Base-by-base conservation (phyloP, 2,113 vertebrate species). In the Tetraodon nigroviridis region DNA sequence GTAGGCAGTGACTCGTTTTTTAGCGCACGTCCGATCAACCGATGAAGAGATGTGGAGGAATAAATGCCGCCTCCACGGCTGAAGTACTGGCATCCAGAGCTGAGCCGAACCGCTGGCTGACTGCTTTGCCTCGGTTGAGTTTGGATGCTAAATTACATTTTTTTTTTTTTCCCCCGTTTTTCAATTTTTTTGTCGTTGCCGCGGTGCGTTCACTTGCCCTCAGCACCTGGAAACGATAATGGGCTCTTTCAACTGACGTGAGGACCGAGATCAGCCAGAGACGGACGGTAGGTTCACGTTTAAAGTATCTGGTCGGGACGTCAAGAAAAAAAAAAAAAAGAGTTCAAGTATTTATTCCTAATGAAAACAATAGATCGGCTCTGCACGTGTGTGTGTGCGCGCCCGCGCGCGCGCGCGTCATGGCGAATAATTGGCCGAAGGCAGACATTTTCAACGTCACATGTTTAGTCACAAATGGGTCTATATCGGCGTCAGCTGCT, bases 1-100 rank as follows among this genome's bases (percentile, higher is more conserved):
- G 86, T 83, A 70, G 81, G 80, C 78, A 63, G 83, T 86, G 86
- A 87, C 66, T 78, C 69, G 56, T 79, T 73, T 70, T 73, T 76
- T 79, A 58, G 61, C 8, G 76, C 76, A 78, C 76, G 76, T 83
- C 77, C 71, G 55, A 62, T 7, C n/a, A 54, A 65, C 66, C 55
- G 72, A 52, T 53, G 21, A 19, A 56, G 76, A 44, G 61, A 69
- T 76, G 83, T 37, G 32, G 32, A 37, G 32, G 32, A 37, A 37
- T 8, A 37, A 37, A 37, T 37, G 32, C 32, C 12, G 11, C 32
- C 32, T 11, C 1, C 32, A 12, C 32, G 32, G 8, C 8, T 37
- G 2, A 8, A 37, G 4, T 37, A 37, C 12, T 37, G 16, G 8
- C 8, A 20, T 17, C 4, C 8, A n/a, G 18, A 19, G n/a, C 10